Percentiles rank a stretch among this genome's conserved stretches.
Conservation (phyloP, 2,113 vertebrate genomes). For the Prolemur simus region DNA sequence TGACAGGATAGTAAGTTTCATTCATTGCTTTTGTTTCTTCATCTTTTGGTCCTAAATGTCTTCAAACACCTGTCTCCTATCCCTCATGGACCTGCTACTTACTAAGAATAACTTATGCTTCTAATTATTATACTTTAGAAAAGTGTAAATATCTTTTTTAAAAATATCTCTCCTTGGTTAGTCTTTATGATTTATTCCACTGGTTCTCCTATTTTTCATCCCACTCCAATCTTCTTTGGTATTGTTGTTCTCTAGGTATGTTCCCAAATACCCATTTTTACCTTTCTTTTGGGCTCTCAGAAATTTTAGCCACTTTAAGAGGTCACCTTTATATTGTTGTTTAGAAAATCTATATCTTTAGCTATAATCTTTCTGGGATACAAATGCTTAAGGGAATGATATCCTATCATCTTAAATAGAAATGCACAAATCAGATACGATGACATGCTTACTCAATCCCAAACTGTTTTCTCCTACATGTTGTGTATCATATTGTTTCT, state of each 20-base stretch:
- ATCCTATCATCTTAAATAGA: neutral
- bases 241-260: neutral
- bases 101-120: neutral
- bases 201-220: neutral
- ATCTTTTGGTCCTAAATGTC: neutral
- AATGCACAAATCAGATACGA: neutral
- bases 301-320: neutral
- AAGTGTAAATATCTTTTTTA: neutral
- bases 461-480: neutral
- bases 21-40: neutral
- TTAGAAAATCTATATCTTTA: neutral
- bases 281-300: neutral
- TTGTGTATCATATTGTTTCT: neutral
- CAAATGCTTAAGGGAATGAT: neutral
- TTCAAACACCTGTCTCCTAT: neutral
- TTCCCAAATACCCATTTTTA: neutral
- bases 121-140: neutral
- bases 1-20: neutral
- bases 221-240: no score
- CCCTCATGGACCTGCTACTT: neutral
- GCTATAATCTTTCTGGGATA: neutral
- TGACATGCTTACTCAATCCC: neutral
- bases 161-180: neutral
- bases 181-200: neutral
- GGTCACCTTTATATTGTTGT: neutral